Base-by-base conservation (phyloP, 2,888 invertebrate genomes). In the Watsonalla cultraria region DNA sequence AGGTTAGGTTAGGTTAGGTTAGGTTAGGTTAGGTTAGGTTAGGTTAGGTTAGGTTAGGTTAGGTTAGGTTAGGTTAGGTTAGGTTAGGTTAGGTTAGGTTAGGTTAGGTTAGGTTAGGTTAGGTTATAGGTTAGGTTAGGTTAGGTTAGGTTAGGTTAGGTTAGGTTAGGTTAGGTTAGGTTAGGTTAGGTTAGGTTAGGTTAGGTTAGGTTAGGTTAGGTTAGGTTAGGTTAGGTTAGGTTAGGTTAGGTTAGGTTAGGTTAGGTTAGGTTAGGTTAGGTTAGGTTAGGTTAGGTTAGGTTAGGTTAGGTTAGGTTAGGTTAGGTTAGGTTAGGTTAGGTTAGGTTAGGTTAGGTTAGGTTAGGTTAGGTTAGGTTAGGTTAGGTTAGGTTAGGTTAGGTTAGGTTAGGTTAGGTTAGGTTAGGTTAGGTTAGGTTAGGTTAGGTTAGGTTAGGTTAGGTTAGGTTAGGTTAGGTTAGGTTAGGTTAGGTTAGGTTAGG, bases 141-240 rank as follows among this genome's bases (percentile, higher is more conserved):
- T 55, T 55, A 55, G 55, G 55, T 55, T 55, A 55, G 55, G 55
- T 55, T 55, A 55, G 55, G 55, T 55, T 55, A 55, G 55, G 55
- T 55, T 55, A 55, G 55, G 52, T 55, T 52, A 55, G 55, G 55
- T 55, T 55, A 55, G 55, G 55, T 55, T 55, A 55, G 55, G 55
- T 55, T 55, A 55, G 55, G 55, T 55, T 55, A 55, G 55, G 55
- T 55, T 55, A 55, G 55, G 55, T 52, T 55, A 55, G 55, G 55
- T 55, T 55, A 55, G 55, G 55, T 55, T 55, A 55, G 55, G 55
- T 55, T 55, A 55, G 55, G 55, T 55, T 55, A 55, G 55, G 55
- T 55, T 55, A 55, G 55, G 55, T 55, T 55, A 52, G 55, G 55
- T 55, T 55, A 55, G 55, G 55, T 55, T 55, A 55, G 55, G 54